Percentiles rank a stretch among this genome's conserved stretches.
These are phyloP conservation scores for Phanerotoma sp. DNA, from an alignment of 2,888 invertebrate species.

Conservation along the genomic window DNA sequence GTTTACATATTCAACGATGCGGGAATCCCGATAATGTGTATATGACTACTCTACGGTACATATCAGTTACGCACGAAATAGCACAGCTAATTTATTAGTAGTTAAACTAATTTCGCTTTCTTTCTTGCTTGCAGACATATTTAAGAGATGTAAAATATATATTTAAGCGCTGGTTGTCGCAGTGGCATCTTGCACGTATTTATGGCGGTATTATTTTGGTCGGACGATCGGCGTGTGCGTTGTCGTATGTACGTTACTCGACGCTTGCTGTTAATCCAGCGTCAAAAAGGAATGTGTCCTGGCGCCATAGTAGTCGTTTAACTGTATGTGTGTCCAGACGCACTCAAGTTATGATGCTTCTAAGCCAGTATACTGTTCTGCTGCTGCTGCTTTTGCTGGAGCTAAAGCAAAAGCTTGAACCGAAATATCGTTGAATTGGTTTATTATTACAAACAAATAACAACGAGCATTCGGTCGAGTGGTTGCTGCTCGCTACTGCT, in stretches of 20 bases:
- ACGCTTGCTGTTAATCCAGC: slow-evolving; percentile 24
- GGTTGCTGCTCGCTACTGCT: not conserved
- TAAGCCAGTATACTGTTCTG: not conserved
- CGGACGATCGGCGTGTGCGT: slow-evolving; percentile 5
- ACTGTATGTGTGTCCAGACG: slow-evolving; percentile 21
- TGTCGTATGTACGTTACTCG: not conserved
- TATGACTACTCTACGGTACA: no score
- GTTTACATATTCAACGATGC: no score
- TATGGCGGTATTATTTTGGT: slow-evolving; percentile 26
- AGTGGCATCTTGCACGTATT: slow-evolving; percentile 20
- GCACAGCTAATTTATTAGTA: no score
- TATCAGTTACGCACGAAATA: no score
- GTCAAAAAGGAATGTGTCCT: slow-evolving; percentile 29
- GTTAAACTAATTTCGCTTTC: not conserved
- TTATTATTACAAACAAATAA: slow-evolving; percentile 6
- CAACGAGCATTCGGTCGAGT: not conserved
- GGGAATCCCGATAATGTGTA: no score
- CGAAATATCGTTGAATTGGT: not conserved
- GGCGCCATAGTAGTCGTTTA: slow-evolving; percentile 27
- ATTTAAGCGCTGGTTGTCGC: slow-evolving; percentile 12
- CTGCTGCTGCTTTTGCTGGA: no score
- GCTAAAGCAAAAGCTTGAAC: not conserved
- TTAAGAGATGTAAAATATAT: slow-evolving; percentile 14
- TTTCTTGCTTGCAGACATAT: slow-evolving; percentile 2
- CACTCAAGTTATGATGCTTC: slow-evolving; percentile 26